Base-by-base conservation (phyloP, 1,140 invertebrate species). In the Acyrthosiphon pisum region DNA sequence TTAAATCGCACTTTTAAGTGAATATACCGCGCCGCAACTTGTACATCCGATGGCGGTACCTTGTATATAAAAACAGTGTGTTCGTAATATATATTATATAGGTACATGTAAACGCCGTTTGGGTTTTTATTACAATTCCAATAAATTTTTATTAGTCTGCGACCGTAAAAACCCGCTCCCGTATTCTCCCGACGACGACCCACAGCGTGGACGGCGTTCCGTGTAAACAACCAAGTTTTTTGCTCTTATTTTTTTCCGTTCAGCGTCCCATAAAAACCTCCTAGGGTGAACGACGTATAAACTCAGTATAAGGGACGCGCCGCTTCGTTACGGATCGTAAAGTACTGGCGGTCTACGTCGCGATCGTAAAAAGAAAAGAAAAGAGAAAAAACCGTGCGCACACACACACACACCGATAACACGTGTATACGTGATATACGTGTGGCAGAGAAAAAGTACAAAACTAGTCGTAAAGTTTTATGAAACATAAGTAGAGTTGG, bases 401-500 rank as follows among this genome's bases (percentile, higher is more conserved):
- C 7, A 37, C 23, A 60, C 4, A 41, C 60, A 60, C 23, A 90
- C 8, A n/a, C 22, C 18, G 14, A 48, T 50, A 41, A 92, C 20
- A 83, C 23, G 26, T 89, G n/a, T 50, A 50, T 30, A 53, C 86
- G 30, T 35, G 44, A 50, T 50, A 20, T 30, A 48, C 86, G 30
- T 35, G 44, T 20, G 30, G 35, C 18, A 18, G 11, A 35, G 37
- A 86, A 93, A 93, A 93, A 86, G 23, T 84, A 86, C 91, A 93
- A 93, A 86, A 83, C 91, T 37, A 91, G 46, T 93, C 76, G 76
- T 93, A 86, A 86, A 84, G 56, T 93, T 93, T 86, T 93, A 93
- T 84, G 81, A 84, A 86, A 93, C 91, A 86, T 93, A 93, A 93
- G 91, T 93, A 93, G 50, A 86, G 91, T 93, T 93, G 41, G 91